Evolutionary conservation across 92 coral and sea anemone genomes (phyloP).

Genomic region (Epizoanthus illoricatus): DNA sequence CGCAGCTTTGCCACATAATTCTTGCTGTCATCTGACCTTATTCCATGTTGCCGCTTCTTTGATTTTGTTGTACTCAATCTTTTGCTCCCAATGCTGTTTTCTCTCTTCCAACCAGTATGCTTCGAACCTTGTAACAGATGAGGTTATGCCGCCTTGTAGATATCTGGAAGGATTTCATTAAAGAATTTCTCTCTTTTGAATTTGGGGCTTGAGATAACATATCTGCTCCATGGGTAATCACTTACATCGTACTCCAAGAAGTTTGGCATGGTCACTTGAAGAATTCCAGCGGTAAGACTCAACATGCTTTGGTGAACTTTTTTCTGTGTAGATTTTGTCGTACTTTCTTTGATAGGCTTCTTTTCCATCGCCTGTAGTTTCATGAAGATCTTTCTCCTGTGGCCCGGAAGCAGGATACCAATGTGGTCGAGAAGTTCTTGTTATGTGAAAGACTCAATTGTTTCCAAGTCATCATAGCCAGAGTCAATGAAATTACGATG

Average conservation of each 20-base stretch:
- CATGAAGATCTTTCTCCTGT: not conserved
- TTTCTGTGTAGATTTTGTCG: not conserved
- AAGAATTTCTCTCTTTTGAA: conserved; percentile 7
- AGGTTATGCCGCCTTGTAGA: conserved; percentile 3
- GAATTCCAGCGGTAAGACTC: conserved; percentile 1
- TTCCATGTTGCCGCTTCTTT: no score
- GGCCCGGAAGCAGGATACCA: conserved; percentile 6
- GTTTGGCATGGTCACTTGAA: not conserved
- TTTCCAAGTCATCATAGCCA: conserved; percentile 21
- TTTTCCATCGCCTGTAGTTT: no score
- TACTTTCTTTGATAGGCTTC: no score
- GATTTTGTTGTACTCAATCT: no score
- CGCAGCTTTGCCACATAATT: no score
- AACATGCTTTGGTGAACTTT: not conserved
- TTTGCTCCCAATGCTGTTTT: not conserved
- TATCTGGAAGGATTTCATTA: conserved; percentile 20
- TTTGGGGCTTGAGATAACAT: not conserved
- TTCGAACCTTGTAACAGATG: not conserved
- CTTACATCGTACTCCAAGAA: not conserved
- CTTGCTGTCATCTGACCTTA: no score
- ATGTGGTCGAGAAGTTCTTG: not conserved
- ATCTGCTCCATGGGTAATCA: not conserved
- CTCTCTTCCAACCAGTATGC: not conserved
- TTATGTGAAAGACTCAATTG: not conserved
- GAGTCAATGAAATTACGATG: conserved; percentile 2